Conservation (phyloP, 2,113 vertebrate species). For the Odobenus rosmarus region DNA sequence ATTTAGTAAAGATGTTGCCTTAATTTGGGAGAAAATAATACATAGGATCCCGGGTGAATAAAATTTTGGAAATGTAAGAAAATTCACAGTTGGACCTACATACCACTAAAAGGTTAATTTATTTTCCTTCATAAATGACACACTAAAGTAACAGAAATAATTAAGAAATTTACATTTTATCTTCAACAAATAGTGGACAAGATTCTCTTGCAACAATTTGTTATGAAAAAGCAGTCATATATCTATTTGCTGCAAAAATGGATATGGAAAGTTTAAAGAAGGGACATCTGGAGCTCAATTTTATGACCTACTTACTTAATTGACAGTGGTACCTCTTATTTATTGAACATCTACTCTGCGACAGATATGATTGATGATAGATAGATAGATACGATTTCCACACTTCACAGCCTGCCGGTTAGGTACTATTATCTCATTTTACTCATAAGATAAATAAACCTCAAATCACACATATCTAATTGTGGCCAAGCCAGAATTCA, state of each 20-base stretch:
- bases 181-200: not conserved
- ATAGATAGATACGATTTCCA: not conserved
- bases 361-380: not conserved
- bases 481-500: conserved; percentile 3
- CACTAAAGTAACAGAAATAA: not conserved
- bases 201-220: not conserved
- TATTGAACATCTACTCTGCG: not conserved
- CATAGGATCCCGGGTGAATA: not conserved
- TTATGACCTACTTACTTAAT: conserved; percentile 16
- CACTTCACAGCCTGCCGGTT: not conserved
- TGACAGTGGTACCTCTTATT: not conserved
- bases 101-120: not conserved
- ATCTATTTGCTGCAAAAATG: not conserved
- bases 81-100: not conserved
- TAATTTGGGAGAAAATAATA: not conserved
- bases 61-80: not conserved
- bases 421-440: not conserved
- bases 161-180: conserved; percentile 21
- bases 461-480: not conserved
- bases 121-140: conserved; percentile 45
- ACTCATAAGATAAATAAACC: not conserved
- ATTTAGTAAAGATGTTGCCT: not conserved
- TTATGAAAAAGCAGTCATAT: not conserved
- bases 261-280: not conserved
- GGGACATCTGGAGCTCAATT: not conserved